Evolutionary conservation across 2,888 invertebrate genomes (phyloP), one percentile per base, ranked within the genome.

Genomic region (Rotaria sp.): DNA sequence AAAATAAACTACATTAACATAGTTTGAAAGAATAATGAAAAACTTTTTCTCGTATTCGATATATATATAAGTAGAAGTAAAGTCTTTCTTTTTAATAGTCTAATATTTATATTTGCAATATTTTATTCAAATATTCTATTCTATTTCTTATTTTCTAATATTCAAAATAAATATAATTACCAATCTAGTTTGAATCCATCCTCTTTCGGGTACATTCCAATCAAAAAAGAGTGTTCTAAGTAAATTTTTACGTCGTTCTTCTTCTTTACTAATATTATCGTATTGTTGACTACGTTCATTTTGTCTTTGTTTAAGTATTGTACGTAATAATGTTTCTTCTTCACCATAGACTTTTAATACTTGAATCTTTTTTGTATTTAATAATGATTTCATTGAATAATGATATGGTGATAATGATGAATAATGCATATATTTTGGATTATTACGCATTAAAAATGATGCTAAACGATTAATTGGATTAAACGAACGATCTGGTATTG

Each of bases 381-480:
- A 88, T 7, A 91, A 89, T 86, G 89, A 89, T 85, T 91, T 87
- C 55, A 91, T 88, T 18, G 90, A 90, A 85, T 90, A 88, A 10
- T 91, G 90, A 88, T 91, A 91, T 1, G 91, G 90, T 48, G 91
- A 91, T 11, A 90, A 90, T 87, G 91, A 91, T n/a, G 90, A 89
- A 87, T 91, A 90, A 87, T 91, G 91, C 87, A 90, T 90, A 87
- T 90, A 91, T 86, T 89, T 88, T 45, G 91, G 91, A 88, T 91
- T 91, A 88, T 91, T 91, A 86, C 91, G 89, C 90, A 91, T 89
- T 85, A 91, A 88, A 88, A 90, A 91, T 87, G 91, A 90, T 21
- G 91, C 91, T 35, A 91, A 88, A 87, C 89, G 91, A 88, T 91
- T 91, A 38, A 91, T 88, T 13, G 91, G 91, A 87, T 91, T 91